Evolutionary conservation across 2,797 vertebrate genomes (phyloP).

Genomic region (Acanthurus lineatus): DNA sequence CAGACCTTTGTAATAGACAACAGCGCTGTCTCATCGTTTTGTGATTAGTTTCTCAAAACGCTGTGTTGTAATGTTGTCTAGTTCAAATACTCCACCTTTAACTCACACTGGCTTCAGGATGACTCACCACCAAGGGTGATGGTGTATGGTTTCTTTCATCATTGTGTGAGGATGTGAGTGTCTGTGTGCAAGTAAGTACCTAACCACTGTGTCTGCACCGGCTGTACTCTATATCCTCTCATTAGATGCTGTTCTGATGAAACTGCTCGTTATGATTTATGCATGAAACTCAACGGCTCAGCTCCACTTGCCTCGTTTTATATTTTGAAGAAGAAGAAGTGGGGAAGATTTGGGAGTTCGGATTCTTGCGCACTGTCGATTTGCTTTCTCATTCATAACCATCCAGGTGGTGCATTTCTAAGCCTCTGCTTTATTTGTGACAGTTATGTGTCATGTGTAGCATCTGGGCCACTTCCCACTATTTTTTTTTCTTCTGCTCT

Average conservation of each 20-base stretch:
- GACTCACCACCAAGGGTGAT: constrained; percentile 14
- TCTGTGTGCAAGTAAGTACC: not conserved
- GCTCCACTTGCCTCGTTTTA: constrained; percentile 10
- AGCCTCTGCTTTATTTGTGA: constrained; percentile 29
- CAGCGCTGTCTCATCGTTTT: not conserved
- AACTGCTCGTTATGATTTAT: constrained; percentile 48
- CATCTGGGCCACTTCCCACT: not conserved
- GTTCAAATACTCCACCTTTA: not conserved
- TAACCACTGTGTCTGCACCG: not conserved
- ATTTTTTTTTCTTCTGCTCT: not conserved
- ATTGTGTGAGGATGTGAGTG: constrained; percentile 5
- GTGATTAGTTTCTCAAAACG: not conserved
- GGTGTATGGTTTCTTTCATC: not conserved
- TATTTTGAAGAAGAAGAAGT: not conserved
- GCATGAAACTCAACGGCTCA: constrained; percentile 23
- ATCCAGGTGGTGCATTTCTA: constrained; percentile 1
- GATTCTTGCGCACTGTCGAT: constrained; percentile 3
- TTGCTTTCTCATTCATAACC: constrained; percentile 9
- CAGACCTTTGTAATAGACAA: no score
- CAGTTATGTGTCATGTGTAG: constrained; percentile 7
- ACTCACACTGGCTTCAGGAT: constrained; percentile 1
- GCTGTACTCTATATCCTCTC: constrained; percentile 31
- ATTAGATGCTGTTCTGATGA: constrained; percentile 48
- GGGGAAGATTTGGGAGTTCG: constrained; percentile 19
- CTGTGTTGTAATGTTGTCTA: not conserved